Conservation (phyloP, 2,113 vertebrate species). For the Sebastes schlegelii region DNA sequence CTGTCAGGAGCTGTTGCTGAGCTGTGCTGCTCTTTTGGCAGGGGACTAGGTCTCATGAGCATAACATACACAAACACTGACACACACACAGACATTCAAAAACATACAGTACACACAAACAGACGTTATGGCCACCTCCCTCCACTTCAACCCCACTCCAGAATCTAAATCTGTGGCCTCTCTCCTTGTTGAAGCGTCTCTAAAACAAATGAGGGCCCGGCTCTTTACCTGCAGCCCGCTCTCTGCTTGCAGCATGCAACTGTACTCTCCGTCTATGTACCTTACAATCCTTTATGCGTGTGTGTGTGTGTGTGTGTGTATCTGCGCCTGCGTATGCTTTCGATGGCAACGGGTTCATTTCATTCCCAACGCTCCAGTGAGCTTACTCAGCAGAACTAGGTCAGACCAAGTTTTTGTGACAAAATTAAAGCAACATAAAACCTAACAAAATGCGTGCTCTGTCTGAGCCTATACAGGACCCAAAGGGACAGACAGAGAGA, state of each 20-base stretch:
- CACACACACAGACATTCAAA: not conserved
- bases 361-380: constrained; percentile 61
- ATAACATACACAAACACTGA: constrained; percentile 17
- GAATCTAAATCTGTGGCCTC: constrained; percentile 19
- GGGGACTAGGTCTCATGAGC: constrained; percentile 42
- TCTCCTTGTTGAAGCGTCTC: not conserved
- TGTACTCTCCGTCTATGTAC: constrained; percentile 6
- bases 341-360: constrained; percentile 67
- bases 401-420: constrained; percentile 60
- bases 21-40: constrained; percentile 42
- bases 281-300: not conserved
- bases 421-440: constrained; percentile 67
- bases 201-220: constrained; percentile 17
- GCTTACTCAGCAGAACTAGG: constrained; percentile 71
- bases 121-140: not conserved
- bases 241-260: constrained; percentile 9
- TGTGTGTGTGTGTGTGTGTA: constrained; percentile 20
- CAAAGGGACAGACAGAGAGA: not conserved
- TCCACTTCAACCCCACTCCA: not conserved
- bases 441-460: constrained; percentile 42
- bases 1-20: constrained; percentile 62
- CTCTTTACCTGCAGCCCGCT: constrained; percentile 8
- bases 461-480: not conserved
- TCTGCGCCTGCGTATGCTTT: constrained; percentile 40
- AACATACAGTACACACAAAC: constrained; percentile 4